Base-by-base conservation (phyloP, 2,888 invertebrate species). In the Agonopterix arenella region DNA sequence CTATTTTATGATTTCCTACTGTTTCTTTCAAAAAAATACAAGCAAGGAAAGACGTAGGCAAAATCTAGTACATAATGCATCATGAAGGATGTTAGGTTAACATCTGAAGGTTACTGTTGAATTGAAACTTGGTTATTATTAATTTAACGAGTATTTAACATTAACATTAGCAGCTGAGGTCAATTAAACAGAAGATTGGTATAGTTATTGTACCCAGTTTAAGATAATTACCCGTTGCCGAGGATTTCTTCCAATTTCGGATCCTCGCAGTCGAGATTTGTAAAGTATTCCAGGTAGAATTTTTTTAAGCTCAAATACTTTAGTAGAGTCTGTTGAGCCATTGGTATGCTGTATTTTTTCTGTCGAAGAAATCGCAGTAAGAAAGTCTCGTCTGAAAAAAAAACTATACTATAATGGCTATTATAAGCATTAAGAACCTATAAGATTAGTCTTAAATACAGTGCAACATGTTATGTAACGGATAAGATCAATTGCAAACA, bases 281-380 rank as follows among this genome's bases (percentile, higher is more conserved):
- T 79, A 60, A 92, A 92, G 66, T 92, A 89, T 59, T 92, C 90
- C 8, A 91, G 92, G 68, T 94, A 94, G 48, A 91, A 92, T 69
- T 92, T 92, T 53, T 94, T 86, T 45, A 95, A 88, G 64, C 93
- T 94, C 53, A 96, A 81, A 73, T 95, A 96, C 70, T 96, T 95
- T 13, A 96, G 85, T 41, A 96, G 72, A 45, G 92, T 92, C 68
- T 94, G 94, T 71, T 95, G 93, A 0, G 95, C 94, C 92, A 94
- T 93, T 1, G 93, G 93, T 37, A 96, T 89, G 68, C 94, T 94
- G 84, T 92, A 96, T 75, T 95, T 96, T 71, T 94, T 94, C 54
- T 93, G 92, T 1, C 95, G 91, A 52, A 96, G 84, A 70, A 95
- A 96, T 47, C 95, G 89, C 59, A 96, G 80, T 49, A 95, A 83